Evolutionary conservation across 1,140 invertebrate genomes (phyloP).

Genomic region (Euborellia annulipes): DNA sequence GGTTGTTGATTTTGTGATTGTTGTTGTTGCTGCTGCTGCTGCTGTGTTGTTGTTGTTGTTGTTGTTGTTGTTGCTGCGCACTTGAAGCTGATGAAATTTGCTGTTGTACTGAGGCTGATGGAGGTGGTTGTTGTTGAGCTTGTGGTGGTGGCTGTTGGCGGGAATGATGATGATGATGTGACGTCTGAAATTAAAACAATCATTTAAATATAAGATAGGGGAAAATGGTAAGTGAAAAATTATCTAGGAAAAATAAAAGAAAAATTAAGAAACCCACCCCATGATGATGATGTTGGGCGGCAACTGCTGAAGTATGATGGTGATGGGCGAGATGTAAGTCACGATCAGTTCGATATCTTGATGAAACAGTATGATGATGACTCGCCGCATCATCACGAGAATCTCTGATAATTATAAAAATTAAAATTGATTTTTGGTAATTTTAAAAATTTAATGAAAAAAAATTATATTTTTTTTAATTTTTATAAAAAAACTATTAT

Average conservation of each 20-base stretch:
- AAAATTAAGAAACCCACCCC: too few relatives aligned
- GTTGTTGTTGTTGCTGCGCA: slow-evolving; percentile 22
- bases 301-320: slow-evolving; percentile 4
- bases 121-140: slow-evolving; percentile 25
- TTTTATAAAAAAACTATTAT: too few relatives aligned
- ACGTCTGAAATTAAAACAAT: slow-evolving; percentile 18
- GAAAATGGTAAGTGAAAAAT: too few relatives aligned
- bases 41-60: slow-evolving; percentile 24
- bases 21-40: slow-evolving; percentile 25
- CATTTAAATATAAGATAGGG: background rate
- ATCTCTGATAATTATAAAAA: too few relatives aligned
- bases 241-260: too few relatives aligned
- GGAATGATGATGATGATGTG: slow-evolving; percentile 8
- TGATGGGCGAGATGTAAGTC: too few relatives aligned
- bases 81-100: slow-evolving; percentile 22
- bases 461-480: too few relatives aligned
- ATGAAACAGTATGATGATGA: too few relatives aligned
- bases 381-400: too few relatives aligned
- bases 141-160: slow-evolving; percentile 27
- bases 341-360: too few relatives aligned
- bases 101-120: slow-evolving; percentile 21
- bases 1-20: slow-evolving; percentile 20
- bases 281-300: slow-evolving; percentile 10
- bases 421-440: too few relatives aligned
- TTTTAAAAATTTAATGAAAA: too few relatives aligned